Evolutionary conservation across 2,797 vertebrate genomes (phyloP).

Genomic region (Acipenser transmontanus): DNA sequence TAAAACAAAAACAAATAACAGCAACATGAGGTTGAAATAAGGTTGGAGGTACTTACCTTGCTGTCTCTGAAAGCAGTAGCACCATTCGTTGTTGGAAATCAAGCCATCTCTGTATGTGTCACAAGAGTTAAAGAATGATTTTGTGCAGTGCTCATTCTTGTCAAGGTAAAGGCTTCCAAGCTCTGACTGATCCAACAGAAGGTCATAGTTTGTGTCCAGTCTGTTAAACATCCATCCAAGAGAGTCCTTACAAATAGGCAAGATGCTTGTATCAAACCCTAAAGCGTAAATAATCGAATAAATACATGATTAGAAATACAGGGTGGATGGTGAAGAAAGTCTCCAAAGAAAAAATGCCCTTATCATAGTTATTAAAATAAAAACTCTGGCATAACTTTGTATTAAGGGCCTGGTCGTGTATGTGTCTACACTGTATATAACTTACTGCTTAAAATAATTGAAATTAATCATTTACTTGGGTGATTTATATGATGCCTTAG

Average conservation of each 20-base stretch:
- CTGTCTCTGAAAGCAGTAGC: conserved; percentile 92
- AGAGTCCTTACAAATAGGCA: conserved; percentile 86
- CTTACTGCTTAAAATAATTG: too few species aligned
- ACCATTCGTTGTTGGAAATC: conserved; percentile 93
- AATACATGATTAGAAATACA: too few species aligned
- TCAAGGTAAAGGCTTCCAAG: conserved; percentile 84
- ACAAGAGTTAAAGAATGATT: conserved; percentile 85
- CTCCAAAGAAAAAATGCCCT: too few species aligned
- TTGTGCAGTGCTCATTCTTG: conserved; percentile 81
- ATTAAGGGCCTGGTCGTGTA: too few species aligned
- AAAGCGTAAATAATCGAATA: neutral
- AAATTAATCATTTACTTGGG: too few species aligned
- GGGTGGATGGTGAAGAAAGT: too few species aligned
- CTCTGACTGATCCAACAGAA: conserved; percentile 85
- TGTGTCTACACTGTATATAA: too few species aligned
- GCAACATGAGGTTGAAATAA: too few species aligned
- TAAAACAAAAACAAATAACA: too few species aligned
- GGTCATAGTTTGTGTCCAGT: conserved; percentile 88
- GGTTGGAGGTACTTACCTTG: conserved; percentile 59
- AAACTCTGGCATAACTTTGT: too few species aligned
- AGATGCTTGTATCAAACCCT: conserved; percentile 81
- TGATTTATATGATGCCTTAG: too few species aligned
- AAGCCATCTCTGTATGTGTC: conserved; percentile 77
- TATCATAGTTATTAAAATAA: too few species aligned
- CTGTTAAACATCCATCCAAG: conserved; percentile 96